A percentile compares a stretch with the other conserved stretches of the same genome.
Evolutionary conservation across 2,888 invertebrate genomes (phyloP).

Genomic region (Pheosia gnoma): DNA sequence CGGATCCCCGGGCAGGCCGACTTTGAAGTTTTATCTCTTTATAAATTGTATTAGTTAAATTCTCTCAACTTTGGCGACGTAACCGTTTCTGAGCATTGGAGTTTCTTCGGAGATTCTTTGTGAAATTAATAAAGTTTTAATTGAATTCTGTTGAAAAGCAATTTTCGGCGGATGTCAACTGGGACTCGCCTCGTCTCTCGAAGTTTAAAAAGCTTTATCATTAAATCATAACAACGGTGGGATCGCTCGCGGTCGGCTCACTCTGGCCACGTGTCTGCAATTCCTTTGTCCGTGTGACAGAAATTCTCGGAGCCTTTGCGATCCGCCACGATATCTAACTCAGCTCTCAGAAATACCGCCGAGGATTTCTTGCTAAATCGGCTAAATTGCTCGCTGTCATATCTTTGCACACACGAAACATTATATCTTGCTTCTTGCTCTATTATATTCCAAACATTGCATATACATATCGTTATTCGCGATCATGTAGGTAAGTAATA

Average conservation of each 20-base stretch:
- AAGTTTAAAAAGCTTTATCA: constrained; percentile 34
- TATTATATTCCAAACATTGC: constrained; percentile 19
- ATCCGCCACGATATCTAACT: constrained; percentile 59
- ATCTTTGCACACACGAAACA: constrained; percentile 36
- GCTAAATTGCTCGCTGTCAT: constrained; percentile 35
- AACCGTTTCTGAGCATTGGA: constrained; percentile 71
- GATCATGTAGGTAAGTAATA: constrained; percentile 25
- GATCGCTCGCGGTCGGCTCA: constrained; percentile 16
- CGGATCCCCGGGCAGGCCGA: constrained; percentile 29
- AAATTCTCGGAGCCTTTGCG: constrained; percentile 51
- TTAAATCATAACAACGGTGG: constrained; percentile 26
- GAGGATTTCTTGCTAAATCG: constrained; percentile 58
- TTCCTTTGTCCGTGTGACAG: constrained; percentile 57
- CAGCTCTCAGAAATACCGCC: constrained; percentile 42
- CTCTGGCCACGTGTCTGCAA: constrained; percentile 48
- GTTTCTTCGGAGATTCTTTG: constrained; percentile 68
- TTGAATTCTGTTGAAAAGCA: constrained; percentile 74
- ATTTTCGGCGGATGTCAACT: constrained; percentile 65
- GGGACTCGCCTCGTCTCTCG: constrained; percentile 36
- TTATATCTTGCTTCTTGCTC: constrained; percentile 22
- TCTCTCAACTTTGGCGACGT: constrained; percentile 64
- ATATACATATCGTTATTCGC: constrained; percentile 28
- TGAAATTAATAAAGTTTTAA: constrained; percentile 82
- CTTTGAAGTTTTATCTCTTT: constrained; percentile 64
- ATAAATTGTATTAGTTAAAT: constrained; percentile 76